Base-by-base conservation (phyloP, 2,888 invertebrate genomes). In the Ichneumoninae sp. region DNA sequence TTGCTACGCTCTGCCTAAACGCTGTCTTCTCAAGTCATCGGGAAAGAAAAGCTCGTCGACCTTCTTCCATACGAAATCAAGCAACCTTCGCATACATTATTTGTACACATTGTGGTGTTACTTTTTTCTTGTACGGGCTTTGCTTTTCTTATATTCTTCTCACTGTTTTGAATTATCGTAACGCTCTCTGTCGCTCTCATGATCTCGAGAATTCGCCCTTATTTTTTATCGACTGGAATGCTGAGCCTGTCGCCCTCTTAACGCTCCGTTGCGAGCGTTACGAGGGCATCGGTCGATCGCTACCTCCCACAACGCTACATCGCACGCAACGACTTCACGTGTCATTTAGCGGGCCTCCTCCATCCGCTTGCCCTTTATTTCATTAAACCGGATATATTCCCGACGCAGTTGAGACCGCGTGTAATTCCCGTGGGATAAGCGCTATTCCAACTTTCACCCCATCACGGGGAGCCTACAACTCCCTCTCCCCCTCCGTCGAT, bases 301-400 rank as follows among this genome's bases (percentile, higher is more conserved):
- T 54, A 33, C 50, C 69, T 82, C 75, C 79, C 47, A 47, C 75
- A 71, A 71, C 57, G 54, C 70, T 80, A 66, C 70, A 26, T 76
- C 83, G 68, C 70, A 52, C 44, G 47, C 57, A 75, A 76, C 57
- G 75, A 75, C 76, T 83, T 71, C 70, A 71, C 70, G 83, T 83
- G 66, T 57, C 76, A n/a, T 76, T 76, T 76, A 80, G 65, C 83
- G 16, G 47, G 60, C 50, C 36, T 50, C 40, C 50, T 47, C 33
- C 57, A 26, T 7, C 50, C 50, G 26, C 47, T 7, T 47, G 57
- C 66, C 76, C 80, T 70, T 80, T 80, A 83, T 83, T 83, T 83
- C 83, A 83, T 83, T 83, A 83, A 80, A 71, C 70, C 76, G 76
- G 79, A 83, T 80, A 75, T 60, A 80, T 54, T 52, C 70, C 54